Conservation (phyloP, 2,888 invertebrate species). For the Microctonus hyperodae region DNA sequence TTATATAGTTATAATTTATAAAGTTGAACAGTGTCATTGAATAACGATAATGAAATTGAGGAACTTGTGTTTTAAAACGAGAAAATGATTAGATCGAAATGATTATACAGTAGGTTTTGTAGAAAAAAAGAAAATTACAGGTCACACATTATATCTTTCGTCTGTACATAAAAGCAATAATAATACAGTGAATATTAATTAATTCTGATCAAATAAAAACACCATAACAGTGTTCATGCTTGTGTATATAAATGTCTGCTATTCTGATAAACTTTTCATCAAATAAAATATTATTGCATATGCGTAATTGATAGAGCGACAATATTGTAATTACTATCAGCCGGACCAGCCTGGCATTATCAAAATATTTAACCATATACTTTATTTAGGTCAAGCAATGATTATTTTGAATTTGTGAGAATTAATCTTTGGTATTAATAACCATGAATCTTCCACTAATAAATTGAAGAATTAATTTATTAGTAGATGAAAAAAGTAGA, state of each 20-base stretch:
- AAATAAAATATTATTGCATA: background rate
- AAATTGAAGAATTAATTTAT: conserved; percentile 24
- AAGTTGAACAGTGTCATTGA: background rate
- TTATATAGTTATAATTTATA: conserved; percentile 10
- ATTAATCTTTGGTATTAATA: conserved; percentile 50
- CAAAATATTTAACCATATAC: conserved; percentile 40
- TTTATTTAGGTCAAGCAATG: conserved; percentile 28
- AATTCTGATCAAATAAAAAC: background rate
- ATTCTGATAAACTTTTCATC: background rate
- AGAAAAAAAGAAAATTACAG: background rate
- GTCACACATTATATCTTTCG: conserved; percentile 11
- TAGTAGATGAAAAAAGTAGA: background rate
- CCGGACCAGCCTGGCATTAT: conserved; percentile 28
- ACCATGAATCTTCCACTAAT: conserved; percentile 41
- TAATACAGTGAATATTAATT: background rate
- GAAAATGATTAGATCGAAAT: conserved; percentile 24
- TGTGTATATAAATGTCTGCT: background rate
- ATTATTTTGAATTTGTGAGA: conserved; percentile 28
- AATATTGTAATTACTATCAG: background rate
- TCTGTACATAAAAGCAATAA: background rate
- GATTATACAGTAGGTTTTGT: background rate
- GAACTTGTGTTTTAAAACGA: conserved; percentile 24
- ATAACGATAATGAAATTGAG: conserved; percentile 2
- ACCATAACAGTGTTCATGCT: background rate
- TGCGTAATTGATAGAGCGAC: background rate